phyloP scores from a whole-genome alignment of 2,113 vertebrate species.

The Nipponia nippon region DNA sequence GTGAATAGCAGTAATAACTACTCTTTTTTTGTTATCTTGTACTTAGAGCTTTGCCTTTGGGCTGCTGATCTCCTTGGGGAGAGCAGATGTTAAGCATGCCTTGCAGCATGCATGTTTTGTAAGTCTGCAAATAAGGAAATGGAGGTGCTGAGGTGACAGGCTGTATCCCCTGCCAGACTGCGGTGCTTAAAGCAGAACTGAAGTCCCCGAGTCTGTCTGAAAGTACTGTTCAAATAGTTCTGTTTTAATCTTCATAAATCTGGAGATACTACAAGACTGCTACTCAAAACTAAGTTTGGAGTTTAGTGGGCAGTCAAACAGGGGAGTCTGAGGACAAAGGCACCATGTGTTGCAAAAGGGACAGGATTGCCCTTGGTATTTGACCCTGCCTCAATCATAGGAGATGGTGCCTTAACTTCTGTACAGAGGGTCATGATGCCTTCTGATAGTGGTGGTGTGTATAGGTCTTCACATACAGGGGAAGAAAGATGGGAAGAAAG shows the following conservation, averaged over 20 bases:
- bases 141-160: neutral
- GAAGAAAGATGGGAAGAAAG: neutral
- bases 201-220: neutral
- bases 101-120: neutral
- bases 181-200: neutral
- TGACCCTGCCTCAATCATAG: neutral
- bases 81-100: neutral
- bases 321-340: neutral
- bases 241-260: neutral
- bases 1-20: neutral
- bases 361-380: neutral
- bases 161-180: neutral
- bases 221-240: neutral
- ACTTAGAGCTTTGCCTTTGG: conserved; percentile 2
- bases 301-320: neutral
- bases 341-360: neutral
- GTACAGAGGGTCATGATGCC: neutral
- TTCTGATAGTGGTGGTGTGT: neutral
- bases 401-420: neutral
- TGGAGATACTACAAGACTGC: neutral
- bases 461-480: neutral
- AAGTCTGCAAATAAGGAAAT: neutral
- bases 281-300: neutral
- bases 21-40: neutral
- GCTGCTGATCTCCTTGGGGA: neutral